phyloP scores from a whole-genome alignment of 2,113 vertebrate species.

The Hemicordylus capensis region DNA sequence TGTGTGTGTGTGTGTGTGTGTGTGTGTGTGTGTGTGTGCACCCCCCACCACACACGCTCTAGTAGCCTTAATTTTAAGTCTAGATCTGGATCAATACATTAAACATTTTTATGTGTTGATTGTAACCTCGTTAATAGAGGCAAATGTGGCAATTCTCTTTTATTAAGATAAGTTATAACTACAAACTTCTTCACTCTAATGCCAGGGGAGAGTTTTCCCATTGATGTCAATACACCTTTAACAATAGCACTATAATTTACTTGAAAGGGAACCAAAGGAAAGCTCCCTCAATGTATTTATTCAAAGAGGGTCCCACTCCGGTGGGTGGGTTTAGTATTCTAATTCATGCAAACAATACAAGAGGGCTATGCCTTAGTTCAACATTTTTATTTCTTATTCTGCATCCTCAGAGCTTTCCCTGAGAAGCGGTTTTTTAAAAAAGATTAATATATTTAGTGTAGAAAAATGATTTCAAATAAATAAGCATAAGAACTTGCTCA shows the following conservation, averaged over 20 bases:
- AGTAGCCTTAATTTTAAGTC: constrained; percentile 51
- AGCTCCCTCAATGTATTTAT: constrained; percentile 51
- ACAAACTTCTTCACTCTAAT: constrained; percentile 53
- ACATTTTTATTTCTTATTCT: constrained; percentile 71
- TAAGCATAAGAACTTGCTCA: constrained; percentile 82
- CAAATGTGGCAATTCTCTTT: constrained; percentile 50
- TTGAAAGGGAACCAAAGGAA: constrained; percentile 66
- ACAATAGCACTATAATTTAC: constrained; percentile 63
- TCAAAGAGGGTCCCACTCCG: constrained; percentile 50
- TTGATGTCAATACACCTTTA: constrained; percentile 59
- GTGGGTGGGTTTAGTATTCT: constrained; percentile 55
- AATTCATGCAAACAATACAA: constrained; percentile 62
- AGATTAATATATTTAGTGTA: constrained; percentile 76
- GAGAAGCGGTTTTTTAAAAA: constrained; percentile 72
- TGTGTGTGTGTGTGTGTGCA: neutral
- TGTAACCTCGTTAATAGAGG: constrained; percentile 48
- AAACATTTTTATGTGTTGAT: constrained; percentile 49
- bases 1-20: neutral
- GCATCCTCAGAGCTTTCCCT: constrained; percentile 65
- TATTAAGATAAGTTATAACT: constrained; percentile 58
- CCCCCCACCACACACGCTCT: constrained; percentile 25
- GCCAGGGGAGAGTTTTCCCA: constrained; percentile 47
- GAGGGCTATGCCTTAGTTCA: constrained; percentile 68
- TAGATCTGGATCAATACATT: constrained; percentile 45
- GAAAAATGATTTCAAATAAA: constrained; percentile 83